Base-by-base conservation (phyloP, 2,113 vertebrate genomes). In the western clawed frog (Xenopus tropicalis) region DNA sequence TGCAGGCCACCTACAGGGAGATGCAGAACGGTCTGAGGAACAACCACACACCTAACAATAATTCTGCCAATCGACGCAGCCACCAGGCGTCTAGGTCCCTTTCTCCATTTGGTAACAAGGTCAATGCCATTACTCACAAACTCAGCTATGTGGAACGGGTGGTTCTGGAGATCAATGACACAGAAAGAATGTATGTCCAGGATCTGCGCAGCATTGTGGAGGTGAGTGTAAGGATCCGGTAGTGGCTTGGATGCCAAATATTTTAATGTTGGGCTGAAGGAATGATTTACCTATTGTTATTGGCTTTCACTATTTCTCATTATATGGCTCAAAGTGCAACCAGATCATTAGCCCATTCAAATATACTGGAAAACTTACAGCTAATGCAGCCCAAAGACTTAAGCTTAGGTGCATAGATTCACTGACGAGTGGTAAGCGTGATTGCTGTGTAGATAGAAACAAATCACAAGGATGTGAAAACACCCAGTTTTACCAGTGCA, bases 131-230 rank as follows among this genome's bases (percentile, higher is more conserved):
- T 1, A 23, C 82, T 0, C 90, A 89, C 3, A 92, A 95, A 78
- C 86, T 96, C 77, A 94, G 91, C 65, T 97, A 98, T 61, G 83
- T 97, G 86, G 95, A 96, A 77, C 92, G 95, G 0, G 97, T 99
- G 46, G 95, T 99, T 72, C 90, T 96, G 87, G 97, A 98, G 87
- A 95, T 98, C 0, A 92, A 97, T 58, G 97, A 98, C 81, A 97
- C 96, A 0, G 97, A 99, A 85, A 92, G 95, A 54, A 96, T 91
- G 86, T 99, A 99, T 0, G 94, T 97, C 63, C 91, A 85, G 54
- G 96, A 99, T 78, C 89, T 99, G 68, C 88, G 90, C 75, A 97
- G 94, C 87, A 98, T 99, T 0, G 94, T 98, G 69, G 94, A 98
- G 95, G 97, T 98, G 77, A 86, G 91, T 63, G 16, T 17, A 22